A percentile compares a stretch with the other conserved stretches of the same genome.
Conservation (phyloP, 2,888 invertebrate species). For the Aphidius colemani region DNA sequence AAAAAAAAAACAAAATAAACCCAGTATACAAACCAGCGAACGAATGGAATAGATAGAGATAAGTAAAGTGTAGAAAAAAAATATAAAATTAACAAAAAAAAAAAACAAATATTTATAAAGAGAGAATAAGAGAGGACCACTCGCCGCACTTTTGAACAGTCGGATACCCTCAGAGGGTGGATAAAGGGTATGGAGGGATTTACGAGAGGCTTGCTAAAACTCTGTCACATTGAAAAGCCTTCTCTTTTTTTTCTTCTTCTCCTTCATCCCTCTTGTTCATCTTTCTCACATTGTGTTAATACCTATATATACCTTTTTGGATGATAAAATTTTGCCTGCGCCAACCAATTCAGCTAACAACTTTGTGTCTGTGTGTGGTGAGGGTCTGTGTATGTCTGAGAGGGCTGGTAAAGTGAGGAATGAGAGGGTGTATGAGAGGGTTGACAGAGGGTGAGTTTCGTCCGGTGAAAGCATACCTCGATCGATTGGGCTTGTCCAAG, state of each 20-base stretch:
- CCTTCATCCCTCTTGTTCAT: slow-evolving; percentile 20
- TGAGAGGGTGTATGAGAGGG: slow-evolving; percentile 38
- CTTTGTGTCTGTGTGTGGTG: slow-evolving; percentile 37
- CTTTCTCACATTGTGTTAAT: slow-evolving; percentile 24
- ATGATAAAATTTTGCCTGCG: background rate
- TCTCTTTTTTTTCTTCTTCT: slow-evolving; percentile 27
- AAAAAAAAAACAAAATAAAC: no score
- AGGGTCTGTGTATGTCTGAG: slow-evolving; percentile 11
- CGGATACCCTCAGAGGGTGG: slow-evolving; percentile 36
- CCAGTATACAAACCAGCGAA: no score
- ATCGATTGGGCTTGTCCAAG: slow-evolving; percentile 62
- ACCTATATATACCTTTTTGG: slow-evolving; percentile 1
- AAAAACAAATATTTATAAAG: slow-evolving; percentile 27
- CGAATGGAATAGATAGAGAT: no score
- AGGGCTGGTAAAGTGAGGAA: slow-evolving; percentile 50
- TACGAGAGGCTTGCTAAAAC: slow-evolving; percentile 51
- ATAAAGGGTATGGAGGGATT: slow-evolving; percentile 20
- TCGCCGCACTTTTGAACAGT: slow-evolving; percentile 57
- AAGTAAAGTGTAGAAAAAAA: no score
- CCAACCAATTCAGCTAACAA: slow-evolving; percentile 56
- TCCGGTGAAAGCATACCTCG: slow-evolving; percentile 60
- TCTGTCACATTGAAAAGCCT: slow-evolving; percentile 59
- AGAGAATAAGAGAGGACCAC: slow-evolving; percentile 40
- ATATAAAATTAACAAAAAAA: slow-evolving; percentile 16
- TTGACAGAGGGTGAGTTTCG: slow-evolving; percentile 58